phyloP scores from a whole-genome alignment of 2,113 vertebrate genomes.

The Ursus arctos region DNA sequence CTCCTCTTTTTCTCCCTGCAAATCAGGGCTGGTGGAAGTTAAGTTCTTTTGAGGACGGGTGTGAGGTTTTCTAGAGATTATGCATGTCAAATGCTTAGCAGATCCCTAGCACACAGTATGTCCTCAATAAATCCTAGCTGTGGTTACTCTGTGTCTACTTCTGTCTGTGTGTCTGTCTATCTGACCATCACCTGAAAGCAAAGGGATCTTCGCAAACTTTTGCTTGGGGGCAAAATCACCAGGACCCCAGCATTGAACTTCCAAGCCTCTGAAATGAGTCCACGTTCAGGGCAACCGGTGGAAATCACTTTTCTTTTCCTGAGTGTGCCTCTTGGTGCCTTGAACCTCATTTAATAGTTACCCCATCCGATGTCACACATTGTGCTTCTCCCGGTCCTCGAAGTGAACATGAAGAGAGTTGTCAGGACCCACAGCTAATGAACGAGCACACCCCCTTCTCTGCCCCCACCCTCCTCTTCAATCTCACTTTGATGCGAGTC shows the following conservation, averaged over 20 bases:
- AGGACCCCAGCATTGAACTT: neutral
- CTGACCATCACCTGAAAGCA: neutral
- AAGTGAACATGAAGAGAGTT: neutral
- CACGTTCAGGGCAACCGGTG: fast-evolving
- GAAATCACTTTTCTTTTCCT: neutral
- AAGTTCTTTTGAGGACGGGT: no score
- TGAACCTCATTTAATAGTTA: neutral
- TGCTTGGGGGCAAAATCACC: no score
- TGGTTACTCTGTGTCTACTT: fast-evolving
- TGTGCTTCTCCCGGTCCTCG: fast-evolving
- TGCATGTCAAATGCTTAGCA: fast-evolving
- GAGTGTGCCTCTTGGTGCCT: neutral
- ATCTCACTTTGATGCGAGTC: constrained; percentile 71
- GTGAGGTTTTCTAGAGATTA: fast-evolving
- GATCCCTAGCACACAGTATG: fast-evolving
- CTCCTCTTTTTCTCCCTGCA: neutral
- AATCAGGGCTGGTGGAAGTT: neutral
- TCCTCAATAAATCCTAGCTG: fast-evolving
- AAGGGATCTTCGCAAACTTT: neutral
- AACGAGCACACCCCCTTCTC: fast-evolving
- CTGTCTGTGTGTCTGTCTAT: neutral
- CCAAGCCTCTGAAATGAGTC: neutral
- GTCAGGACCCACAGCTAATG: no score
- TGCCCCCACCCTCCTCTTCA: fast-evolving
- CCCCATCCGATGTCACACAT: fast-evolving